Conservation (phyloP, 2,113 vertebrate species). For the Nesospiza acunhae region DNA sequence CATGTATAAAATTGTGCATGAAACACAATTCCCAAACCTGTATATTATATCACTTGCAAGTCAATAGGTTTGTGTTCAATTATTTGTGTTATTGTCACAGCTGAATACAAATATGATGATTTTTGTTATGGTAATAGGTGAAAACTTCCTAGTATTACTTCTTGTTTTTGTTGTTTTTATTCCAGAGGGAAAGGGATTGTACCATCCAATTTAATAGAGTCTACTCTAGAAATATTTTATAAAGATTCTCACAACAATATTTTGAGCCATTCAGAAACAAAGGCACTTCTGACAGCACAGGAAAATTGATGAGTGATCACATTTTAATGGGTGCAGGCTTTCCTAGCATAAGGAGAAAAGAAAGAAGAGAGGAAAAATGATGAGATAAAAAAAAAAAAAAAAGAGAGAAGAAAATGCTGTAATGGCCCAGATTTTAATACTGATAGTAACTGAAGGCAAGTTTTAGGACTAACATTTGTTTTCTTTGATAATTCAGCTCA, state of each 20-base stretch:
- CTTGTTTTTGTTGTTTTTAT: neutral
- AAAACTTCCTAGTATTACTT: neutral
- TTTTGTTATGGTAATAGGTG: neutral
- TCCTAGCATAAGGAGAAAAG: neutral
- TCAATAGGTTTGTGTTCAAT: neutral
- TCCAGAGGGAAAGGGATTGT: neutral
- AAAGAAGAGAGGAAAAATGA: neutral
- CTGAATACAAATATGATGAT: neutral
- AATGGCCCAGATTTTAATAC: neutral
- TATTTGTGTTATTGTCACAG: neutral
- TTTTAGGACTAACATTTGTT: neutral
- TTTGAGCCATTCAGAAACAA: neutral
- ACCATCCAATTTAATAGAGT: neutral
- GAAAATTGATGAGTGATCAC: neutral
- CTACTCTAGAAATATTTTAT: neutral
- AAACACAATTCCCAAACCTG: neutral
- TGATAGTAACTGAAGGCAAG: neutral
- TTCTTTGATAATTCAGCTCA: neutral
- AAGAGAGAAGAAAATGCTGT: neutral
- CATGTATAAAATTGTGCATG: neutral
- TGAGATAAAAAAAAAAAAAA: too few species aligned
- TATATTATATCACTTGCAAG: neutral
- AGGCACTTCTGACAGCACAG: neutral
- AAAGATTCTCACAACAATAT: neutral
- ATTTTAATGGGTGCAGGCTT: neutral